Evolutionary conservation across 2,113 vertebrate species (phyloP), one percentile per base, ranked within the genome.

Genomic region (Serinus canaria): DNA sequence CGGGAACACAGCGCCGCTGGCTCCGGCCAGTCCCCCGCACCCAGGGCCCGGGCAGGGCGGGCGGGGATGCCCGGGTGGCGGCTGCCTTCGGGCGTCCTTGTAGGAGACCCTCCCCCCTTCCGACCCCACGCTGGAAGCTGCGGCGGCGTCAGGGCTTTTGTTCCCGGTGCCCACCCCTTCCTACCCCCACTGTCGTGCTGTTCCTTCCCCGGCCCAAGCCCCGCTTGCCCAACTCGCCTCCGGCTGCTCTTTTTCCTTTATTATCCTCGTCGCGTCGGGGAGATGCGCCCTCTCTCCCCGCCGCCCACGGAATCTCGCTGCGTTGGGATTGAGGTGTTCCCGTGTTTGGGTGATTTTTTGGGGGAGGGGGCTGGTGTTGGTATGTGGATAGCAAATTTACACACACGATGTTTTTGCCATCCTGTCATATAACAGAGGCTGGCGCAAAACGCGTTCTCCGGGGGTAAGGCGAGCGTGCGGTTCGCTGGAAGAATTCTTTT

Each of bases 81-180:
- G 66, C 64, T 90, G 6, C 55, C 75, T 63, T 31, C 19, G 63
- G 63, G 30, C 24, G n/a, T 41, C 66, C 52, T 49, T 24, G 25
- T 7, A 6, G 55, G 21, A 77, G 55, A 72, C 14, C 66, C 41
- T 63, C 18, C 55, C 37, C 53, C 23, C 7, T 15, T 20, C 28
- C 33, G 67, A 15, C 46, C 15, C 44, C 30, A 14, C 33, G 33
- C 28, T 60, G 56, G 67, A 49, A 70, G 52, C 27, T 55, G 88
- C 47, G 85, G 11, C 22, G 59, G 72, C 76, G 89, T 76, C 58
- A 24, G 63, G 62, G 87, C 95, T 95, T 95, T 96, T 96, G 95
- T 96, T 94, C 89, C 62, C n/a, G 31, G 33, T 89, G 67, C 44
- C 37, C 35, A 8, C 52, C 6, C 13, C 20, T 23, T 23, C 7